Evolutionary conservation across 2,797 vertebrate species (phyloP).

Genomic region (Leptatherina wallacei): DNA sequence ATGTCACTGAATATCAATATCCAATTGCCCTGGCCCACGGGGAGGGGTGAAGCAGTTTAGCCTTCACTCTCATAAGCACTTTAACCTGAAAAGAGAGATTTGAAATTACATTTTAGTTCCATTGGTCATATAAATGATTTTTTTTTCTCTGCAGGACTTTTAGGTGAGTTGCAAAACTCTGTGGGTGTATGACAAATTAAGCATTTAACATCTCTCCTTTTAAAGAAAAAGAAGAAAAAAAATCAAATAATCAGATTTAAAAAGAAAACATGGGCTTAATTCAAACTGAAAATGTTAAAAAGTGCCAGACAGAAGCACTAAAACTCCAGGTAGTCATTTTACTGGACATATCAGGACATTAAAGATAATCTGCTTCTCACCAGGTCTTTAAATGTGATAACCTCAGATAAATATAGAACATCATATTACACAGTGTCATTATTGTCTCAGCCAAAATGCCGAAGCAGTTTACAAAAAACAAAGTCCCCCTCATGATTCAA

Average conservation of each 20-base stretch:
- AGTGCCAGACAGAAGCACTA: too few species aligned
- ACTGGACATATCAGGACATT: too few species aligned
- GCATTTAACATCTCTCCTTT: conserved; percentile 2
- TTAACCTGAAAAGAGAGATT: conserved; percentile 34
- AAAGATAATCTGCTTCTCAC: too few species aligned
- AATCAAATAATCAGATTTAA: not conserved
- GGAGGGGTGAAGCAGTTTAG: conserved; percentile 45
- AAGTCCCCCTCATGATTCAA: too few species aligned
- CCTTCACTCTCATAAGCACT: conserved; percentile 37
- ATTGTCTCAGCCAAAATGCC: too few species aligned
- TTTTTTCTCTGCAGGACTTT: conserved; percentile 14
- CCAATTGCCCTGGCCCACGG: conserved; percentile 49
- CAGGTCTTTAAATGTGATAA: too few species aligned
- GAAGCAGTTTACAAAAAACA: too few species aligned
- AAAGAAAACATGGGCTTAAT: not conserved
- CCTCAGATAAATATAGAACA: too few species aligned
- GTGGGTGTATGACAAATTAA: not conserved
- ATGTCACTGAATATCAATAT: conserved; percentile 64
- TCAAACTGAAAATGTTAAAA: too few species aligned
- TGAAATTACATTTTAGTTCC: conserved; percentile 29
- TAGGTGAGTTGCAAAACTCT: conserved; percentile 1
- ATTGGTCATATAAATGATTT: conserved; percentile 17
- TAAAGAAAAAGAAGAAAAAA: not conserved
- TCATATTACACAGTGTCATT: too few species aligned
- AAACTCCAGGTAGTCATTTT: not conserved